Base-by-base conservation (phyloP, 1,140 invertebrate genomes). In the Eufriesea mexicana region DNA sequence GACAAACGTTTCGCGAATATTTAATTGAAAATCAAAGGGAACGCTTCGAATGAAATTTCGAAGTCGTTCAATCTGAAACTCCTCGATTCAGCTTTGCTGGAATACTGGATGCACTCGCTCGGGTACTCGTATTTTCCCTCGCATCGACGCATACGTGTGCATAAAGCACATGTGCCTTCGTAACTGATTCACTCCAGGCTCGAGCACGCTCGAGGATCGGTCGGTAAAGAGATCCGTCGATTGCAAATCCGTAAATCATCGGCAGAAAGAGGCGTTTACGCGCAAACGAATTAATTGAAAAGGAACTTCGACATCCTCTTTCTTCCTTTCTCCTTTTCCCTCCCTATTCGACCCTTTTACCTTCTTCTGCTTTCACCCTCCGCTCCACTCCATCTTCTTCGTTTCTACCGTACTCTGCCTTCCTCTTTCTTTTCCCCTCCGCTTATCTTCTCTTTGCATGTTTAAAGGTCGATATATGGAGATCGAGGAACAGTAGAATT, bases 251-350 rank as follows among this genome's bases (percentile, higher is more conserved):
- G 81, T 89, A 89, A 89, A 89, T 89, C 84, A 89, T 86, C 78
- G 80, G 66, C 87, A 77, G 81, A 67, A 89, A 84, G 86, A 85
- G 88, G 84, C 88, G 88, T 86, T 89, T 84, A 87, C 88, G 81
- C 89, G 89, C 77, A 89, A 89, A 85, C 83, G 86, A 89, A 85
- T 89, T 89, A 89, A 89, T 89, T 87, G 83, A 89, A 89, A 89
- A 79, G 80, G 67, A 59, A 83, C 59, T 80, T 61, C 62, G 59
- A 47, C 75, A 12, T 59, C 18, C 57, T 72, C 67, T 35, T 61
- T 78, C 74, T 75, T 75, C 42, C 74, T 28, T 70, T 66, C 49
- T 42, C 55, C 47, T 54, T 73, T n/a, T 42, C n/a, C 8, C 18
- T 66, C 14, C 42, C 5, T n/a, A 23, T 70, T 45, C 66, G 64